Percentiles rank a stretch among this genome's conserved stretches.
Conservation (phyloP, 2,797 vertebrate species). For the Microctenopoma lineatum region DNA sequence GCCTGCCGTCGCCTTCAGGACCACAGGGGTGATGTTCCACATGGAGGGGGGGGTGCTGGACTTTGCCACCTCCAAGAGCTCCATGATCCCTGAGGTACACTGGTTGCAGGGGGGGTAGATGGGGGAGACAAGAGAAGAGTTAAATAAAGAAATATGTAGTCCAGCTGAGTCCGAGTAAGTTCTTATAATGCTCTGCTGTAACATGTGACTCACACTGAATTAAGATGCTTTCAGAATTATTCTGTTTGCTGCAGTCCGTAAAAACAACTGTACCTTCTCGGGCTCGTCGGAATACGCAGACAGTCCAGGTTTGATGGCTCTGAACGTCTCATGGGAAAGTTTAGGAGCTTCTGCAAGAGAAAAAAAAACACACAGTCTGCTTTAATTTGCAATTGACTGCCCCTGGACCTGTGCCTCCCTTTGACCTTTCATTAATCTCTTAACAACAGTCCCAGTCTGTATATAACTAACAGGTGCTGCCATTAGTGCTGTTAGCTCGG, state of each 20-base stretch:
- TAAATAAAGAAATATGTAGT: too few species aligned
- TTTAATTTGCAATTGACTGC: constrained; percentile 1
- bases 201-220: too few species aligned
- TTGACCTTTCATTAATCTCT: constrained; percentile 55
- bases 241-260: too few species aligned
- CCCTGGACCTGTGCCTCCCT: constrained; percentile 42
- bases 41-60: constrained; percentile 81
- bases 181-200: too few species aligned
- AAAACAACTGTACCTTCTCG: constrained; percentile 82
- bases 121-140: not conserved
- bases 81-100: constrained; percentile 86
- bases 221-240: too few species aligned
- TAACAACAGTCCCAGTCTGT: constrained; percentile 51
- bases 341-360: constrained; percentile 83
- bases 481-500: constrained; percentile 60
- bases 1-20: constrained; percentile 94
- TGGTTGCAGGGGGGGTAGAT: constrained; percentile 50
- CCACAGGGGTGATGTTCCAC: constrained; percentile 89
- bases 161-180: too few species aligned
- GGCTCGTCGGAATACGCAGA: constrained; percentile 93
- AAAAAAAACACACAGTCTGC: not conserved
- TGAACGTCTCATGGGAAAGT: constrained; percentile 90
- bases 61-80: constrained; percentile 88
- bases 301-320: constrained; percentile 92
- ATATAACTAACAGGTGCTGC: constrained; percentile 71